Evolutionary conservation across 2,113 vertebrate species (phyloP).

Genomic region (Orthonyx spaldingii): DNA sequence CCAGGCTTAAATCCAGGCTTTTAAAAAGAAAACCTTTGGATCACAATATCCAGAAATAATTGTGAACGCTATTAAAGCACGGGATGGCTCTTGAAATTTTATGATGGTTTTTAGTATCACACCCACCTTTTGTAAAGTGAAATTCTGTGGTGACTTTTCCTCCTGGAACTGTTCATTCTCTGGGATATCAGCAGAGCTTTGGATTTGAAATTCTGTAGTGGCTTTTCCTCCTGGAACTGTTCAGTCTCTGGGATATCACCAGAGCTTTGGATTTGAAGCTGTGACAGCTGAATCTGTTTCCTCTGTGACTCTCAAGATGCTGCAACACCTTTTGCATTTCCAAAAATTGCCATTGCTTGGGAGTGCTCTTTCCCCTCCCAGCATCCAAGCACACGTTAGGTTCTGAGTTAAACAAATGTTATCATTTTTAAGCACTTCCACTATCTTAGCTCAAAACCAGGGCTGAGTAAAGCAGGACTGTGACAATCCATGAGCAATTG

Average conservation of each 20-base stretch:
- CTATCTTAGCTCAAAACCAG: background rate
- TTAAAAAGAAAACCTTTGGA: background rate
- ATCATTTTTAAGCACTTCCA: background rate
- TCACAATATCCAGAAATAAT: background rate
- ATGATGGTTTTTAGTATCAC: background rate
- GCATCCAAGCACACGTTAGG: background rate
- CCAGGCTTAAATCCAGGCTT: background rate
- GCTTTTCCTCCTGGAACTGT: background rate
- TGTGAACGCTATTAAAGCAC: background rate
- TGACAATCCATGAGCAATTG: background rate
- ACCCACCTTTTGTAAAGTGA: background rate
- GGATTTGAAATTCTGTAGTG: background rate
- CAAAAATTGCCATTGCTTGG: background rate
- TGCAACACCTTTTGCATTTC: background rate
- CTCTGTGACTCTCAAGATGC: background rate
- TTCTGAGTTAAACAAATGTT: background rate
- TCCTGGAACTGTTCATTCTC: background rate
- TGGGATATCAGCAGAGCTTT: background rate
- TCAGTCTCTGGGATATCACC: background rate
- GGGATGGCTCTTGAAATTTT: background rate
- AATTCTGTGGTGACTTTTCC: background rate
- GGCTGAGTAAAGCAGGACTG: background rate
- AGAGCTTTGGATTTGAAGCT: background rate
- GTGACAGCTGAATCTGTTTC: background rate
- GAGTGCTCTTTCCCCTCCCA: background rate